These are phyloP conservation scores for Arenaria interpres DNA, from an alignment of 2,113 vertebrate species.

Conservation along the genomic window DNA sequence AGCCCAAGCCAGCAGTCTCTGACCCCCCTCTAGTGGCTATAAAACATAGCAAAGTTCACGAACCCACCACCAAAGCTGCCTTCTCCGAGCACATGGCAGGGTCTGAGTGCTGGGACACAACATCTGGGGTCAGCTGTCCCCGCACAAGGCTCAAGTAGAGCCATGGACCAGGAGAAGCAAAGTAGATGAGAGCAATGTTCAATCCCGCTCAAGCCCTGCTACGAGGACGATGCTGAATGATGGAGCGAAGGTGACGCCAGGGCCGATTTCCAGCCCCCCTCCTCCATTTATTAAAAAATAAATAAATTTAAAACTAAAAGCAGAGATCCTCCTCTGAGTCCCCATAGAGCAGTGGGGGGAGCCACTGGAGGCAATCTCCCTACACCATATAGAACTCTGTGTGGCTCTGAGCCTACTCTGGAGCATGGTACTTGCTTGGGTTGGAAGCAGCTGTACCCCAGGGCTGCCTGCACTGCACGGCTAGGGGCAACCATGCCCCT, in stretches of 20 bases:
- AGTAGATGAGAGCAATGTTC: background rate
- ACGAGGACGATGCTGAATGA: background rate
- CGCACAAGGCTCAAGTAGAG: background rate
- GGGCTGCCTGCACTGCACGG: background rate
- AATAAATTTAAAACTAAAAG: background rate
- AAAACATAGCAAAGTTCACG: conserved; percentile 64
- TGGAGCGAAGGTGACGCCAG: background rate
- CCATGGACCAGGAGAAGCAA: background rate
- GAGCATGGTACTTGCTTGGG: background rate
- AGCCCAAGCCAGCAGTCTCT: conserved; percentile 55
- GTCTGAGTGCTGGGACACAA: background rate
- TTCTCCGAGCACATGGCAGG: background rate
- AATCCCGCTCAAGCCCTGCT: background rate
- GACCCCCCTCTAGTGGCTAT: conserved; percentile 66
- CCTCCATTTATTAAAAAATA: background rate
- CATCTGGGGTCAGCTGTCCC: background rate
- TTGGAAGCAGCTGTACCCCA: background rate
- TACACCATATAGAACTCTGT: fast-evolving
- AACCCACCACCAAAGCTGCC: background rate
- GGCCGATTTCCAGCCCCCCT: background rate
- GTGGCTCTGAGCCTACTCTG: background rate
- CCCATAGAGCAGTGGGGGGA: fast-evolving
- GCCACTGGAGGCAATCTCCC: background rate
- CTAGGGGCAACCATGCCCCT: background rate
- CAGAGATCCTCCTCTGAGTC: background rate